A percentile compares a stretch with the other conserved stretches of the same genome.
phyloP scores from a whole-genome alignment of 2,113 vertebrate species.

The Varanus salvator region DNA sequence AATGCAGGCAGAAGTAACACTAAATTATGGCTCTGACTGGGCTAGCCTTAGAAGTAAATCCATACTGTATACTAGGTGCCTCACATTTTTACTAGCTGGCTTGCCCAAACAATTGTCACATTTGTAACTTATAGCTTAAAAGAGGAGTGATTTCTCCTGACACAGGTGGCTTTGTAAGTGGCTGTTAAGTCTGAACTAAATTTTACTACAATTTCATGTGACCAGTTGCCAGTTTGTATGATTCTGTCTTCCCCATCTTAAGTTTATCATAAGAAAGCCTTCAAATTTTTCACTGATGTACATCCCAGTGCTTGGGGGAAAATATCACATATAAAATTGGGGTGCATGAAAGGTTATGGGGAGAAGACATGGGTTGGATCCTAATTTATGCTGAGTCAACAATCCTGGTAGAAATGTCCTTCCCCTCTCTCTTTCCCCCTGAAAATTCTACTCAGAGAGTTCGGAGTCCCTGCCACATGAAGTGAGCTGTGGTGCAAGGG shows the following conservation, averaged over 20 bases:
- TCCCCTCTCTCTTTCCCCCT: too few species aligned
- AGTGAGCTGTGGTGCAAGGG: too few species aligned
- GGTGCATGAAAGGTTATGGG: too few species aligned
- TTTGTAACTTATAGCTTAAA: background rate
- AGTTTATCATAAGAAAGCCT: background rate
- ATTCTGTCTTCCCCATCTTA: background rate
- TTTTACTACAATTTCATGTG: too few species aligned
- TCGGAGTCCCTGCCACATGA: too few species aligned
- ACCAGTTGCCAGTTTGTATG: too few species aligned
- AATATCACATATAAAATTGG: too few species aligned
- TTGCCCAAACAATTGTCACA: background rate
- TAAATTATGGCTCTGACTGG: background rate
- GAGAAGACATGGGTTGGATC: too few species aligned
- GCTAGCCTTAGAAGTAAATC: background rate
- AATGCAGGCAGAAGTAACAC: background rate
- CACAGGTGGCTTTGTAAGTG: background rate
- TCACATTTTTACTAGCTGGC: background rate
- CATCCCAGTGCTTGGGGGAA: background rate
- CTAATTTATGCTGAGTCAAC: too few species aligned
- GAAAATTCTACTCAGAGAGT: too few species aligned
- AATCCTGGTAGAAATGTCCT: too few species aligned
- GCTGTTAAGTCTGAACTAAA: too few species aligned
- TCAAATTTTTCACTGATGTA: background rate
- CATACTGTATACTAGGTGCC: background rate
- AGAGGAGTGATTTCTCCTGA: background rate